Percentiles rank a stretch among this genome's conserved stretches.
Conservation (phyloP, 2,888 invertebrate genomes). For the Podabrus alpinus region DNA sequence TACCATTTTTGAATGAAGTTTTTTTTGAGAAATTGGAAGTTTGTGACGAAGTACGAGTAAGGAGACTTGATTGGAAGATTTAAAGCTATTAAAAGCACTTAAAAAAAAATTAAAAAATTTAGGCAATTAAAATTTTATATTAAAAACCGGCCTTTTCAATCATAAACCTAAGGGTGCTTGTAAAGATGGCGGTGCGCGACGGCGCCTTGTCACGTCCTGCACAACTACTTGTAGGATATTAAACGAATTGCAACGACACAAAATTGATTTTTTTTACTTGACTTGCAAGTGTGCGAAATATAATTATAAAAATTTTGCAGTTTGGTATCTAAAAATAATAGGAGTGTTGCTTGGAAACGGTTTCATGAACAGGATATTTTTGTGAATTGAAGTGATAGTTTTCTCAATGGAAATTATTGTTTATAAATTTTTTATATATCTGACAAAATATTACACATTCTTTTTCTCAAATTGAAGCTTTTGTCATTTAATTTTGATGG, state of each 20-base stretch:
- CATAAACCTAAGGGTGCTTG: not conserved
- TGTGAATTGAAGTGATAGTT: not conserved
- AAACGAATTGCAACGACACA: conserved; percentile 2
- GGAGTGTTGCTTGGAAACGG: not conserved
- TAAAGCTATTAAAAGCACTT: not conserved
- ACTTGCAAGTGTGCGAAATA: not conserved
- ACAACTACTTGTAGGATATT: conserved; percentile 4
- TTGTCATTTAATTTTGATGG: conserved; percentile 55
- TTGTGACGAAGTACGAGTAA: not conserved
- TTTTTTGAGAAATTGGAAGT: not conserved
- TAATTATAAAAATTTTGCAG: not conserved
- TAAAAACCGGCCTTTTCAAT: not conserved
- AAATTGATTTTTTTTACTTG: conserved; percentile 3
- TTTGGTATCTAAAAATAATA: not conserved
- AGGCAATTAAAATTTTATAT: not conserved
- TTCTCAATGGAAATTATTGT: not conserved
- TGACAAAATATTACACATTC: conserved; percentile 12
- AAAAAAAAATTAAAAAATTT: not conserved
- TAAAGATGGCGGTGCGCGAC: not conserved
- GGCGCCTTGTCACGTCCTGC: conserved; percentile 8
- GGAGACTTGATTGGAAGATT: not conserved
- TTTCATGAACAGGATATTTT: not conserved
- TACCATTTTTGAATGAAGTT: not conserved
- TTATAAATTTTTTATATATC: conserved; percentile 10
- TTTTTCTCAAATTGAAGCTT: conserved; percentile 50